A percentile compares a stretch with the other conserved stretches of the same genome.
Evolutionary conservation across 2,797 vertebrate genomes (phyloP).

Genomic region (Luscinia luscinia): DNA sequence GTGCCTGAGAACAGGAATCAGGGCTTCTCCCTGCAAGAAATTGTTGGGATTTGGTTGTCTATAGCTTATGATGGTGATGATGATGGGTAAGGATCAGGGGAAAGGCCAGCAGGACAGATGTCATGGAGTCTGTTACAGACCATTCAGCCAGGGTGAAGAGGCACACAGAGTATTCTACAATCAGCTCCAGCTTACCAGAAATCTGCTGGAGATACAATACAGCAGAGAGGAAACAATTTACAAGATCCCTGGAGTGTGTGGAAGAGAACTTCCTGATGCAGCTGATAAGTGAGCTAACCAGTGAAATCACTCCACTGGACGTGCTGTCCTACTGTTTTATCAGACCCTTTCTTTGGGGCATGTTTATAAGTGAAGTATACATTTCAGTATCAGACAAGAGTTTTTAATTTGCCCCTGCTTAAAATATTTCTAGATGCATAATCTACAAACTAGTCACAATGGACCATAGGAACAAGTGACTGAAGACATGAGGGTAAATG

Average conservation of each 20-base stretch:
- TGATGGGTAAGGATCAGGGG: not conserved
- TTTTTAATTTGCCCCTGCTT: not conserved
- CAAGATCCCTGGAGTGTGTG: not conserved
- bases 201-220: not conserved
- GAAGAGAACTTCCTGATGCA: too few species aligned
- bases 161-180: not conserved
- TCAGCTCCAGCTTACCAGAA: not conserved
- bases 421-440: not conserved
- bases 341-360: not conserved
- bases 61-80: not conserved
- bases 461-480: not conserved
- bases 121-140: not conserved
- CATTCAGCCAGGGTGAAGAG: not conserved
- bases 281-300: not conserved
- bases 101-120: not conserved
- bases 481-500: not conserved
- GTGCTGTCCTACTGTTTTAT: not conserved
- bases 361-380: not conserved
- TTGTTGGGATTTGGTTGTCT: not conserved
- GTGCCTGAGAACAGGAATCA: rapidly evolving
- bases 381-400: not conserved
- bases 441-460: not conserved
- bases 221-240: not conserved
- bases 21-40: not conserved
- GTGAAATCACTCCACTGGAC: not conserved